Base-by-base conservation (phyloP, 2,888 invertebrate genomes). In the Drosophila formosana region DNA sequence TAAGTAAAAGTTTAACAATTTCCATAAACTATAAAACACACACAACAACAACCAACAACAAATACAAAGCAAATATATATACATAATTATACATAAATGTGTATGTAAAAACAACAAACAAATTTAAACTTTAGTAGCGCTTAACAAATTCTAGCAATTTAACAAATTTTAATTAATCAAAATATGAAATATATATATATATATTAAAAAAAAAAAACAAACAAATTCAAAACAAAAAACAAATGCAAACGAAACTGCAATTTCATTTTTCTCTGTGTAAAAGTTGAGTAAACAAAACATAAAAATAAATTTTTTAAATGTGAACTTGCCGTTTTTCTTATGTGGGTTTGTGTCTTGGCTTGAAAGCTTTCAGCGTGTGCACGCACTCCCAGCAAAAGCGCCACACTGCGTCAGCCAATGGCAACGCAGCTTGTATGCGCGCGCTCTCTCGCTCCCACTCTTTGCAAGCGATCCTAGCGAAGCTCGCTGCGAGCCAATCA, bases 61-160 rank as follows among this genome's bases (percentile, higher is more conserved):
- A 26, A 43, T 57, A 63, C 66, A 70, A 70, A 60, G 66, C 52
- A 72, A 83, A 79, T 56, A 61, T 57, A 60, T 41, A 52, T 34
- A 70, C 34, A 63, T 69, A 55, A 61, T 58, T 68, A 77, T 80
- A 68, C 41, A 62, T 66, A 57, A 64, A 52, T 65, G 60, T 80
- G 77, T 76, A 64, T 69, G 30, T 57, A 47, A 55, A 51, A 72
- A 78, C 69, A 77, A 77, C 78, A 89, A 89, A 84, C 85, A 88
- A 89, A 88, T 86, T 86, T 86, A 86, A 89, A 83, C 89, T 89
- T 86, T 86, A 89, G 86, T 86, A 86, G 90, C 86, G 90, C 90
- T 89, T 86, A 86, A 86, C 86, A 89, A 90, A 86, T 86, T 86
- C 85, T 86, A 86, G 86, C 90, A 86, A 89, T 81, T 85, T 89